Conservation (phyloP, 2,888 invertebrate species). For the Platycheirus albimanus region DNA sequence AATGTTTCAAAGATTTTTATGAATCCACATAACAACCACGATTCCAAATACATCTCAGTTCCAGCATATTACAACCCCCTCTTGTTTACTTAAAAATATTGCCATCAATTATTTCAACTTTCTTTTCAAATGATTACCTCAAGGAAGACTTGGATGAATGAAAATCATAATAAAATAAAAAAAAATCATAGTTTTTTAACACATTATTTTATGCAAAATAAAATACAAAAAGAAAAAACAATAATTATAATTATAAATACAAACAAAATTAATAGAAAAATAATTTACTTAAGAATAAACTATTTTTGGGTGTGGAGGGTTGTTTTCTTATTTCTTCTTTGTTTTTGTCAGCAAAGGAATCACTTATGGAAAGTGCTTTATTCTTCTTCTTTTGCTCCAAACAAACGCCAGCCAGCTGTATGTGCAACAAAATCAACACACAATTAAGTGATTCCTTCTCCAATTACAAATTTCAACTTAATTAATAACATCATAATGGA, state of each 20-base stretch:
- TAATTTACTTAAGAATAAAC: constrained; percentile 58
- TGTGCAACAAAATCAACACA: constrained; percentile 79
- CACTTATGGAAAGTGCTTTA: constrained; percentile 43
- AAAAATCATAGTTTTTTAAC: constrained; percentile 29
- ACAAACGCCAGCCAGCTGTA: constrained; percentile 78
- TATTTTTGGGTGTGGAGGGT: constrained; percentile 20
- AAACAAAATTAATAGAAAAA: constrained; percentile 69
- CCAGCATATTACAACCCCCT: too few species aligned
- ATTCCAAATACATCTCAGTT: too few species aligned
- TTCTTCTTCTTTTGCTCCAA: constrained; percentile 52
- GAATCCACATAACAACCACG: too few species aligned
- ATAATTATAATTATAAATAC: constrained; percentile 54
- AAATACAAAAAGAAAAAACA: constrained; percentile 37
- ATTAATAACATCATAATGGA: constrained; percentile 69
- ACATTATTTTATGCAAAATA: constrained; percentile 49
- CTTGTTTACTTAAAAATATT: background rate
- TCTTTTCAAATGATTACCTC: constrained; percentile 31
- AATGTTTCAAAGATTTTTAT: too few species aligned
- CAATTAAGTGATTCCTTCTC: constrained; percentile 60
- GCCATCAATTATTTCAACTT: background rate
- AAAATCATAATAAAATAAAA: background rate
- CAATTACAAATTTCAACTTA: constrained; percentile 41
- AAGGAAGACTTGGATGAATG: constrained; percentile 53
- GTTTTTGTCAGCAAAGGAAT: constrained; percentile 21
- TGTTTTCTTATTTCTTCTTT: constrained; percentile 22